Evolutionary conservation across 1,140 invertebrate species (phyloP), one percentile per base, ranked within the genome.

Genomic region (Zaprionus tsacasi): DNA sequence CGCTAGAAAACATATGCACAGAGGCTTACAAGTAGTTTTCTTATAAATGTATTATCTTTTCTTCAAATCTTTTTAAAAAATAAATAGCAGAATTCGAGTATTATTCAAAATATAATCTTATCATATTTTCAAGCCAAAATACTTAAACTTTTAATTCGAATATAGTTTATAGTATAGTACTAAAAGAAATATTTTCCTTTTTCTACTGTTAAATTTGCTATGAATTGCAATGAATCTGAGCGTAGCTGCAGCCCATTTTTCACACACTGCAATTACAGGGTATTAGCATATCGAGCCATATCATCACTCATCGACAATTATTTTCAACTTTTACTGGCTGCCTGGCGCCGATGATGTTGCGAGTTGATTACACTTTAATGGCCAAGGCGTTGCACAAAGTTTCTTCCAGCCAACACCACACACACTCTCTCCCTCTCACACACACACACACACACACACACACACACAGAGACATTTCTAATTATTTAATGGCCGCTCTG

Each of bases 351-450:
- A 65, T 83, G 80, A 87, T 87, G 80, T 83, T 67, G 74, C 70
- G 73, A 89, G 68, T 83, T 88, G 83, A 88, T 88, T 89, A 75
- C 85, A 86, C 65, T 88, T 89, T 89, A 88, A 88, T 88, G 83
- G 85, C 85, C 68, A 75, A 81, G 83, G 85, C 83, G 85, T 71
- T 82, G 57, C 78, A 52, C 55, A 69, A 83, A 88, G 68, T 80
- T 86, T 76, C 75, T 45, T 57, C 56, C 73, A 25, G 33, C 30
- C 17, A 21, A 66, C 25, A 11, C 45, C 36, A 15, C 10, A 59
- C 35, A 10, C 35, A 38, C 64, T 25, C 54, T 21, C 33, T 10
- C 15, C 56, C n/a, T n/a, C n/a, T n/a, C n/a, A n/a, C n/a, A n/a
- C n/a, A n/a, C n/a, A n/a, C n/a, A n/a, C 27, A 17, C 52, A 13